Evolutionary conservation across 1,140 invertebrate genomes (phyloP).

Genomic region (Trachymyrmex septentrionalis): DNA sequence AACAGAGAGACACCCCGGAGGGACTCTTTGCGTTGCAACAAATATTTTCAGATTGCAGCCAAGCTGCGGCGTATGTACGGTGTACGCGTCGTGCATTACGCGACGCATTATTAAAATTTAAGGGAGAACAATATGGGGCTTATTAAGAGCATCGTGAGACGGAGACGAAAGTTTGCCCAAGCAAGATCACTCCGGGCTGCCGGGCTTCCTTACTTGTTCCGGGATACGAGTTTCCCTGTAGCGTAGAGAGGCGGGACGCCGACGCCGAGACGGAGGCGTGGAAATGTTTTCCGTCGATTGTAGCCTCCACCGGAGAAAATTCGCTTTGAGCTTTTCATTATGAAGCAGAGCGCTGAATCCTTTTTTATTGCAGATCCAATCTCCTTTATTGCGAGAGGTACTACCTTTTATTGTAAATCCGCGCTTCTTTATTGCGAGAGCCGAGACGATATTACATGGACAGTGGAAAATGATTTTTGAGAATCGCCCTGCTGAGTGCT

Average conservation of each 20-base stretch:
- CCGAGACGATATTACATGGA: constrained; percentile 53
- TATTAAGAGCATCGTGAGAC: constrained; percentile 59
- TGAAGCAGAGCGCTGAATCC: constrained; percentile 60
- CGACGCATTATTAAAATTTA: constrained; percentile 73
- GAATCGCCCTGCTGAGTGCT: constrained; percentile 43
- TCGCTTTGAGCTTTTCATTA: constrained; percentile 65
- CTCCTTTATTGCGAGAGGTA: constrained; percentile 60
- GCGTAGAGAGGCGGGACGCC: background rate
- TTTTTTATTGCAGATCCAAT: constrained; percentile 65
- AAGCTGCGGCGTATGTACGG: constrained; percentile 13
- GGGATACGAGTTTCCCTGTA: background rate
- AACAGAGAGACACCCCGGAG: constrained; percentile 67
- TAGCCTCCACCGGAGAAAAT: constrained; percentile 53
- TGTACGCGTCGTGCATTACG: constrained; percentile 39
- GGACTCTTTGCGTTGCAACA: constrained; percentile 68
- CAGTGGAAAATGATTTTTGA: constrained; percentile 61
- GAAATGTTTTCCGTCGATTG: constrained; percentile 60
- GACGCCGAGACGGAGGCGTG: constrained; percentile 35
- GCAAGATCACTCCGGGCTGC: constrained; percentile 45
- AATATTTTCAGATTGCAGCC: constrained; percentile 75
- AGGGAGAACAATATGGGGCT: constrained; percentile 49
- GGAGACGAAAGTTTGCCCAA: constrained; percentile 27
- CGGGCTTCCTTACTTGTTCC: constrained; percentile 24
- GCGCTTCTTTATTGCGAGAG: constrained; percentile 59
- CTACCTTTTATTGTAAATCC: constrained; percentile 64